These are phyloP conservation scores for rabbit (Oryctolagus cuniculus) DNA, from an alignment of 2,113 vertebrate species.

Conservation along the genomic window DNA sequence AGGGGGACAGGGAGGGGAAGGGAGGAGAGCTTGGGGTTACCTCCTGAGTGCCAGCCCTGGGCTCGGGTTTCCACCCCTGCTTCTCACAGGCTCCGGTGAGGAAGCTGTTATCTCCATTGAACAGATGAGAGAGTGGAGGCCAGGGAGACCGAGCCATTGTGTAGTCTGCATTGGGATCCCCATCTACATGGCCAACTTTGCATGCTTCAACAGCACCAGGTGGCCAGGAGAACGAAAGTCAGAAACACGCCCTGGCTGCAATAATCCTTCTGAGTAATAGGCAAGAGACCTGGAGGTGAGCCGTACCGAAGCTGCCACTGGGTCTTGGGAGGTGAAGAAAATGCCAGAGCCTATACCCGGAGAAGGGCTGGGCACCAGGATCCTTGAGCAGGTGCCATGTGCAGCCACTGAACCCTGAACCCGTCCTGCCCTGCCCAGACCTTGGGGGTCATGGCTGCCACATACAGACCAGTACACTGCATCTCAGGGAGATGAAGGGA, in stretches of 20 bases:
- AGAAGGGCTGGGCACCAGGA: background rate
- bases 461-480: accelerated
- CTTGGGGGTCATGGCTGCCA: background rate
- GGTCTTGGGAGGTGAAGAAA: background rate
- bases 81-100: background rate
- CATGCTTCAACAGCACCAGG: background rate
- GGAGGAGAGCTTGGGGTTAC: background rate
- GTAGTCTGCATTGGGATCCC: background rate
- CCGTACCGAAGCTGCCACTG: accelerated
- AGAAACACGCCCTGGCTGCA: too few species aligned
- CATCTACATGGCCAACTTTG: background rate
- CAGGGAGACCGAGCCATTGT: background rate
- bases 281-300: accelerated
- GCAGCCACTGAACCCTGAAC: background rate
- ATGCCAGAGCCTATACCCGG: background rate
- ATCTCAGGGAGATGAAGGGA: too few species aligned
- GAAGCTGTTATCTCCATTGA: background rate
- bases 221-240: background rate
- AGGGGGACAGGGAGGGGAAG: too few species aligned
- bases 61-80: background rate
- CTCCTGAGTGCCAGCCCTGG: background rate
- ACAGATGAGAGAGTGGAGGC: background rate
- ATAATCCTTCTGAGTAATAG: background rate
- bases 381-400: too few species aligned
- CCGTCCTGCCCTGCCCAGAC: too few species aligned